phyloP scores from a whole-genome alignment of 2,113 vertebrate genomes.

The Microtus montanus region DNA sequence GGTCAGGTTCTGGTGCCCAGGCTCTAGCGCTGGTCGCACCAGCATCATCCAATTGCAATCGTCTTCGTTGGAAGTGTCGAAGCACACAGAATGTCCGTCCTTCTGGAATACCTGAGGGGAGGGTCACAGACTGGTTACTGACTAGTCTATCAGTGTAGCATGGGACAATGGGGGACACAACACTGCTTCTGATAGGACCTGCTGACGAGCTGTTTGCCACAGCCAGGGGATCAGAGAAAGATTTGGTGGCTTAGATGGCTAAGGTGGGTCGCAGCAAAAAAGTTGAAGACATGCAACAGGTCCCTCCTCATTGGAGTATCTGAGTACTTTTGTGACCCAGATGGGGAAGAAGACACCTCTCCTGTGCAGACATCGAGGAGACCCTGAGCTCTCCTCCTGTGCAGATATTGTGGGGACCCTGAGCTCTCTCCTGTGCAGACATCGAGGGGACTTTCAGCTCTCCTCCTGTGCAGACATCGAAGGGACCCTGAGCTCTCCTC shows the following conservation, averaged over 20 bases:
- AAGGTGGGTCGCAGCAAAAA: not conserved
- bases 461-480: not conserved
- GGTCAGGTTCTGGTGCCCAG: slow-evolving; percentile 95
- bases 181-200: not conserved
- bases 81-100: slow-evolving; percentile 90
- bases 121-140: not conserved
- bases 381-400: not conserved
- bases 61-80: slow-evolving; percentile 94
- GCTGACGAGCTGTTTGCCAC: not conserved
- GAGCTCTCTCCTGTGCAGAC: not conserved
- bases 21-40: slow-evolving; percentile 92
- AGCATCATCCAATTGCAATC: slow-evolving; percentile 99
- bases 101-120: slow-evolving; percentile 92
- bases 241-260: not conserved
- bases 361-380: not conserved
- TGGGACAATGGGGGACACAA: no score
- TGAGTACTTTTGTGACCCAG: not conserved
- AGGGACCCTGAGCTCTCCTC: not conserved
- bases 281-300: not conserved
- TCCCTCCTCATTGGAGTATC: no score
- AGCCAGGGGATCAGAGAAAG: not conserved
- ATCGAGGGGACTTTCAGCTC: no score
- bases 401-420: accelerated
- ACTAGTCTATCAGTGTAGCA: not conserved
- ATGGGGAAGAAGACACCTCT: not conserved